Conservation (phyloP, 2,113 vertebrate genomes). For the Amphilophus citrinellus region DNA sequence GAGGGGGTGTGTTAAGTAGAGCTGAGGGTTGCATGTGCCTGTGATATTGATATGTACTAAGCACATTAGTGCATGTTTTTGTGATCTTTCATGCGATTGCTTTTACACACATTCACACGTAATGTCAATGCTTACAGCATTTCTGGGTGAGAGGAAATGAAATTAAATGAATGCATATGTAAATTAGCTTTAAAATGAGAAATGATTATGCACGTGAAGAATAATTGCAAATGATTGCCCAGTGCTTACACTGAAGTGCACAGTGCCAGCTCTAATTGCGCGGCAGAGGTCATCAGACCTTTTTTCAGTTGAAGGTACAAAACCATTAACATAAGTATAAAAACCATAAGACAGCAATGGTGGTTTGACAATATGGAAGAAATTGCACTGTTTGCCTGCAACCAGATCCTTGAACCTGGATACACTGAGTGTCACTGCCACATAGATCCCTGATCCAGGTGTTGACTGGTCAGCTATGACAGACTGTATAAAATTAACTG, state of each 20-base stretch:
- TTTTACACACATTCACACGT: not conserved
- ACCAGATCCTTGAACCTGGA: not conserved
- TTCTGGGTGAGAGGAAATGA: not conserved
- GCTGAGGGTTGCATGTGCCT: not conserved
- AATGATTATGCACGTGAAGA: not conserved
- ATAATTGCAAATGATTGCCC: not conserved
- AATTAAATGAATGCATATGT: not conserved
- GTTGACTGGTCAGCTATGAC: not conserved
- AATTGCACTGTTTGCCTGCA: not conserved
- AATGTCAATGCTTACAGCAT: not conserved
- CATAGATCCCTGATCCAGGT: not conserved
- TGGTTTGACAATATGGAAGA: not conserved
- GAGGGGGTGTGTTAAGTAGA: not conserved
- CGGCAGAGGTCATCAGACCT: too few species aligned
- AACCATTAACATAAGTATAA: not conserved
- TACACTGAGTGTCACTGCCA: not conserved
- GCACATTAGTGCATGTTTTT: slow-evolving; percentile 1
- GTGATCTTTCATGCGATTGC: not conserved
- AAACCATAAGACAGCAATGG: not conserved
- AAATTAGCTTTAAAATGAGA: not conserved
- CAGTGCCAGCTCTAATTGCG: too few species aligned
- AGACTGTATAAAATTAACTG: not conserved
- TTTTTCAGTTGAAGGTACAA: not conserved
- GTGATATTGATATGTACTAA: not conserved
- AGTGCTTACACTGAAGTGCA: too few species aligned